Base-by-base conservation (phyloP, 2,797 vertebrate genomes). In the Fringilla coelebs region DNA sequence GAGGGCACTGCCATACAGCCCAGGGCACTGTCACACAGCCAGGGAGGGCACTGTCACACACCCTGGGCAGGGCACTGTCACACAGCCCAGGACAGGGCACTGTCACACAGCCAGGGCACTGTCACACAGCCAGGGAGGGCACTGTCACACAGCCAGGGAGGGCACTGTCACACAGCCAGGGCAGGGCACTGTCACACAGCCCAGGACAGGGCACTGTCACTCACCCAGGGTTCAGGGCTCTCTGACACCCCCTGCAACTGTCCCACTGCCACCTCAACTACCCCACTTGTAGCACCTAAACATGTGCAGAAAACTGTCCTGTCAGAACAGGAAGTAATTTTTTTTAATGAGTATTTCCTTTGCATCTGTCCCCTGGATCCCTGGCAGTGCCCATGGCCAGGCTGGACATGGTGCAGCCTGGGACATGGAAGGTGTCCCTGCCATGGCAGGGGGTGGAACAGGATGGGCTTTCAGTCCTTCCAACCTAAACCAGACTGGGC, bases 171-270 rank as follows among this genome's bases (percentile, higher is more conserved):
- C 41, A 41, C 41, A 41, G 41, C 41, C 41, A 17, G 46, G 46
- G 48, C n/a, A n/a, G n/a, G n/a, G 9, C 40, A 17, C 43, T 16
- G 78, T 10, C 4, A 46, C 17, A n/a, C 24, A 25, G 6, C n/a
- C 18, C 62, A 17, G 10, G 10, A n/a, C n/a, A n/a, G n/a, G n/a
- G 38, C 38, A 17, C 43, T 16, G 78, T 10, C 4, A 46, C 17
- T n/a, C n/a, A n/a, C n/a, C 18, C 62, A 17, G 7, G 22, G 11
- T n/a, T n/a, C 19, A 6, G 28, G 16, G 18, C 38, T 29, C 52
- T 21, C 57, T 18, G 29, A 22, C 6, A 24, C 5, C 4, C 22
- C 11, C 9, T 12, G 28, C 4, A 5, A 34, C 28, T 0, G 8
- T 2, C 48, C 62, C 70, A 24, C 2, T 0, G 15, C 22, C 31